These are phyloP conservation scores for Eupithecia exiguata DNA, from an alignment of 2,888 invertebrate genomes.

Conservation along the genomic window DNA sequence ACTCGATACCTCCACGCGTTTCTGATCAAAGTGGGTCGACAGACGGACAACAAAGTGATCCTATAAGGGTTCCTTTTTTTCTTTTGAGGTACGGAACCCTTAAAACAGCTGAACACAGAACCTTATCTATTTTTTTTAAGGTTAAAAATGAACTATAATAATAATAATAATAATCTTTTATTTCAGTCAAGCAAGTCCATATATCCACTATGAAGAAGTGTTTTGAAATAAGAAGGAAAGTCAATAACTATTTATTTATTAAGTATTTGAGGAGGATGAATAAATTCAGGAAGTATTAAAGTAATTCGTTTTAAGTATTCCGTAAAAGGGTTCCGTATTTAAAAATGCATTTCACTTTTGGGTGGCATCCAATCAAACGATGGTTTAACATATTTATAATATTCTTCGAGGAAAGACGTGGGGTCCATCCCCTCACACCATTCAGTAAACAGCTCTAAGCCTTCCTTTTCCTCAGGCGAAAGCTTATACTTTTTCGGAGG, in stretches of 20 bases:
- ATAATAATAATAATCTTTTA: too few species aligned
- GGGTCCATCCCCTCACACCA: slow-evolving; percentile 78
- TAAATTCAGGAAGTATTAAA: neutral
- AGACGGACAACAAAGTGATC: too few species aligned
- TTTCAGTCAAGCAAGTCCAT: too few species aligned
- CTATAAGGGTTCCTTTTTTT: too few species aligned
- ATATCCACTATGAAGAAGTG: too few species aligned
- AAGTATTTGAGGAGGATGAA: neutral
- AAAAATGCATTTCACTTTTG: neutral
- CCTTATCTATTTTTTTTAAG: too few species aligned
- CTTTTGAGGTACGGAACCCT: too few species aligned
- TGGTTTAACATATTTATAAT: slow-evolving; percentile 67
- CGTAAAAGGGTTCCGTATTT: neutral
- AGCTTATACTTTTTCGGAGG: slow-evolving; percentile 62
- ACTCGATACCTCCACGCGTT: too few species aligned
- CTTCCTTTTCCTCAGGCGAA: slow-evolving; percentile 66
- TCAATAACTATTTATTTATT: neutral
- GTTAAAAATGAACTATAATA: too few species aligned
- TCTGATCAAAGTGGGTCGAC: too few species aligned
- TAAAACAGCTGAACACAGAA: too few species aligned
- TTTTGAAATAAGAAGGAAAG: too few species aligned
- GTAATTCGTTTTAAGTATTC: neutral
- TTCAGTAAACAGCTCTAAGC: slow-evolving; percentile 70
- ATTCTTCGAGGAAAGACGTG: slow-evolving; percentile 64
- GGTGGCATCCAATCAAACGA: slow-evolving; percentile 10